These are phyloP conservation scores for Hybos culiciformis DNA, from an alignment of 2,888 invertebrate species.

Conservation along the genomic window DNA sequence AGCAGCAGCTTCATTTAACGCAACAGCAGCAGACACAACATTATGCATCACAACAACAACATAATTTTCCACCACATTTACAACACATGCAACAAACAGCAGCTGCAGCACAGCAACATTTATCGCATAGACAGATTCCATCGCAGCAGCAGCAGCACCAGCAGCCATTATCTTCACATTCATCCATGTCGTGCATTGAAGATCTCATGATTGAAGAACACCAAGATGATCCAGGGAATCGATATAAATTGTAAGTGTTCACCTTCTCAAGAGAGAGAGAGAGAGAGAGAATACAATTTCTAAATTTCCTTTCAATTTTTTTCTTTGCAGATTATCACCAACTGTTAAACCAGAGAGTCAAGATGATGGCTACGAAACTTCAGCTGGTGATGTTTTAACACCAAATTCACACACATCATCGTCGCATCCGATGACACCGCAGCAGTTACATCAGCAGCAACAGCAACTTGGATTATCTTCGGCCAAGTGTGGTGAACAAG, in stretches of 20 bases:
- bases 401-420: constrained; percentile 30
- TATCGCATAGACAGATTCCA: constrained; percentile 15
- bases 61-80: constrained; percentile 18
- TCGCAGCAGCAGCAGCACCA: constrained; percentile 22
- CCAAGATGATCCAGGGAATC: constrained; percentile 24
- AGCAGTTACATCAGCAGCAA: constrained; percentile 9
- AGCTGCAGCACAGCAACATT: constrained; percentile 6
- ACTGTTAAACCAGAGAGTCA: constrained; percentile 50
- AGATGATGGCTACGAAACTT: constrained; percentile 84
- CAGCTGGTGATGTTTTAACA: constrained; percentile 45
- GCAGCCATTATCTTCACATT: constrained; percentile 21
- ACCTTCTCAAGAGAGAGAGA: neutral
- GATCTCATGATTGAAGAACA: constrained; percentile 31
- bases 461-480: constrained; percentile 6
- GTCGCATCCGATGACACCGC: constrained; percentile 28
- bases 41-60: constrained; percentile 17
- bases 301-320: neutral
- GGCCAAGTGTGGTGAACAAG: constrained; percentile 22
- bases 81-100: constrained; percentile 13
- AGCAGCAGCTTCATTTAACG: constrained; percentile 9
- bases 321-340: constrained; percentile 24
- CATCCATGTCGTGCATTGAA: constrained; percentile 20
- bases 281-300: neutral
- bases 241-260: constrained; percentile 31
- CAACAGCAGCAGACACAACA: constrained; percentile 13